Evolutionary conservation across 2,888 invertebrate species (phyloP), one percentile per base, ranked within the genome.

Genomic region (Strigamia transsilvanica): DNA sequence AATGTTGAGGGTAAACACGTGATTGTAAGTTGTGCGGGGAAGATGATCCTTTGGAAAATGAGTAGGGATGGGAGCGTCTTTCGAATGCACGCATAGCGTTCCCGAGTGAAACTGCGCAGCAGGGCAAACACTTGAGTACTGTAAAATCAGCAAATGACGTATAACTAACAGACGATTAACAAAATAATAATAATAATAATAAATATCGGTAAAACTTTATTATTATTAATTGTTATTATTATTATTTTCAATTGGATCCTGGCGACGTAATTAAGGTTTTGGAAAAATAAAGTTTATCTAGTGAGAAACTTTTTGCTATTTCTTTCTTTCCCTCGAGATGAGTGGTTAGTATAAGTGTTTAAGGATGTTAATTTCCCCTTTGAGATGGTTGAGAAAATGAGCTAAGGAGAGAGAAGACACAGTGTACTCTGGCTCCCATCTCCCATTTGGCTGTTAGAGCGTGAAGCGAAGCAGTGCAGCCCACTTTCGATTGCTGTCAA

Each of bases 201-300:
- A 46, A 46, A 46, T n/a, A 46, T 0, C n/a, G n/a, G n/a, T 46
- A 46, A 46, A 46, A 46, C n/a, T 13, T 46, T 46, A n/a, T 46
- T n/a, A 12, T 46, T 46, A 10, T 13, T 42, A 13, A 42, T 42
- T 42, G 1, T 13, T 46, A n/a, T 46, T 46, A 46, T n/a, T n/a
- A 46, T 46, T n/a, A 46, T n/a, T 46, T 46, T 46, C 15, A 46
- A 46, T 46, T 46, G 46, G n/a, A 46, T 46, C 46, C 3, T n/a
- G 46, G 18, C 12, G 61, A 23, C 21, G 61, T 66, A 66, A 66
- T 66, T 23, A 66, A 5, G 18, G 61, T 18, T 66, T 18, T 18
- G 61, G 61, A 66, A 66, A 66, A 66, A 66, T 66, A 66, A 66
- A 66, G 61, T 66, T 66, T 66, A 66, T 66, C 61, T 66, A 66